Conservation (phyloP, 2,113 vertebrate species). For the Hydrochoerus hydrochaeris region DNA sequence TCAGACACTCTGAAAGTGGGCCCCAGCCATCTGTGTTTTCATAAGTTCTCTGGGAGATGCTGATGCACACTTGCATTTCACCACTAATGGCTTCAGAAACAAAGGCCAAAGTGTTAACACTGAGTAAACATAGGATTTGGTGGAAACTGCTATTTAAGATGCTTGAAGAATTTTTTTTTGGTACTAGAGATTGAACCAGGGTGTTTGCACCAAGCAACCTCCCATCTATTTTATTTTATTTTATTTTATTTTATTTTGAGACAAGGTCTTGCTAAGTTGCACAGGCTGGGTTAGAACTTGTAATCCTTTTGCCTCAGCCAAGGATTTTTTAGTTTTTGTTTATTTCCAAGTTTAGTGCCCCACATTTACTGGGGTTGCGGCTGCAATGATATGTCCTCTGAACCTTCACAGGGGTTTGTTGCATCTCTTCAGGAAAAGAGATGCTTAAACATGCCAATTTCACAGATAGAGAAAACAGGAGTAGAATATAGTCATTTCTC, state of each 20-base stretch:
- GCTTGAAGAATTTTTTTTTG: background rate
- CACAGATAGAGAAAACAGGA: background rate
- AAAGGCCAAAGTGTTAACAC: background rate
- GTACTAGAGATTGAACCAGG: background rate
- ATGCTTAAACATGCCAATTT: background rate
- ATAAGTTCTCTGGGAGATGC: background rate
- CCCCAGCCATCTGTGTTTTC: background rate
- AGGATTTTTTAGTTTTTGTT: background rate
- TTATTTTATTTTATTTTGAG: background rate
- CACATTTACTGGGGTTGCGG: background rate
- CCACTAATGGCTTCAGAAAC: background rate
- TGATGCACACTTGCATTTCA: background rate
- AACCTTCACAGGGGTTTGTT: background rate
- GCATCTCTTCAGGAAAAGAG: constrained; percentile 18
- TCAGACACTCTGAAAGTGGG: background rate
- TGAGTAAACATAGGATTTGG: background rate
- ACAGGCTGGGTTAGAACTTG: background rate
- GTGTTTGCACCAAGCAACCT: background rate
- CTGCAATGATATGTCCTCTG: background rate
- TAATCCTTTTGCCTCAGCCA: background rate
- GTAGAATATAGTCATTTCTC: background rate
- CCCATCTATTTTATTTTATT: background rate
- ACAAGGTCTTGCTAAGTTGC: background rate
- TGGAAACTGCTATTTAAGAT: background rate
- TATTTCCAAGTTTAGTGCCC: background rate